Percentiles rank a stretch among this genome's conserved stretches.
Conservation (phyloP, 2,113 vertebrate genomes). For the Cinclus cinclus region DNA sequence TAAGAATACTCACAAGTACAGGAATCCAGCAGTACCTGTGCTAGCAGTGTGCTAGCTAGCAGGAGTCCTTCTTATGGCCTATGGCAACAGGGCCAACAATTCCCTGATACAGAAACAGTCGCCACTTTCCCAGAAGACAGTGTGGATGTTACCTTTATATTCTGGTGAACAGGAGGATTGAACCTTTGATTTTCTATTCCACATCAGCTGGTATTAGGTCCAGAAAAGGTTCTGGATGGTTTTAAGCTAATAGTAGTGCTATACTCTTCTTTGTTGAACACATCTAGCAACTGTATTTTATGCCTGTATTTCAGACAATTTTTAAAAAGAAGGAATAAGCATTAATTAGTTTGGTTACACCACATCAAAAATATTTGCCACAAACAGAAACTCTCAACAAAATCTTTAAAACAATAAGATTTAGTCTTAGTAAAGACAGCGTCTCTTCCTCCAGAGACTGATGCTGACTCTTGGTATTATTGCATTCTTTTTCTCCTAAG, state of each 20-base stretch:
- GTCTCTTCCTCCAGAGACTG: not conserved
- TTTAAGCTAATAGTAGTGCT: not conserved
- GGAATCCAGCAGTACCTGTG: not conserved
- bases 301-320: not conserved
- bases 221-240: not conserved
- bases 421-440: not conserved
- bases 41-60: not conserved
- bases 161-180: not conserved
- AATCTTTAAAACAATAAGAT: not conserved
- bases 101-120: not conserved
- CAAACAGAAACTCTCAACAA: not conserved
- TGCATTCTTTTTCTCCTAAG: not conserved
- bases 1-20: not conserved
- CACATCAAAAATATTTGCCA: not conserved
- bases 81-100: not conserved
- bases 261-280: not conserved
- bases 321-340: not conserved
- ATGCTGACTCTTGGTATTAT: not conserved
- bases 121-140: not conserved
- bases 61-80: not conserved
- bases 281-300: not conserved
- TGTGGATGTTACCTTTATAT: not conserved
- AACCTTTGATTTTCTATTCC: not conserved
- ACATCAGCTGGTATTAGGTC: accelerated
- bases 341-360: not conserved